A percentile compares a stretch with the other conserved stretches of the same genome.
phyloP scores from a whole-genome alignment of 2,888 invertebrate genomes.

The Mamestra brassicae region DNA sequence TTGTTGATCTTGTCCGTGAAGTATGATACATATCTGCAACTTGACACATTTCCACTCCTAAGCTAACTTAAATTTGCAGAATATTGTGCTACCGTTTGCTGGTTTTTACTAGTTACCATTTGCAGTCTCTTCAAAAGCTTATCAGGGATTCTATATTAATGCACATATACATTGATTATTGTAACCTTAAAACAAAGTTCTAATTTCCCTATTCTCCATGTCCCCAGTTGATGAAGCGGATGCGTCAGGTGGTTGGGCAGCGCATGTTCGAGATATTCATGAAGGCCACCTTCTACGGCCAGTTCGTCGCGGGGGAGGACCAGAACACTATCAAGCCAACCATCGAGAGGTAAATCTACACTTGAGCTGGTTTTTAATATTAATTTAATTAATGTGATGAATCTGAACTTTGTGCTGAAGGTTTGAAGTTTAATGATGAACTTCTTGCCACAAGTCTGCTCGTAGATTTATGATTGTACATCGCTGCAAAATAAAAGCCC shows the following conservation, averaged over 20 bases:
- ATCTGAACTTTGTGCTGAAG: too few species aligned
- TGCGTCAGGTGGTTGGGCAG: constrained; percentile 94
- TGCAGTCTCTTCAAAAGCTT: not conserved
- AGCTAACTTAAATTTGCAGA: too few species aligned
- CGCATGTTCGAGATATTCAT: constrained; percentile 95
- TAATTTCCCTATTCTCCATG: constrained; percentile 37
- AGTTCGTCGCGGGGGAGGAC: constrained; percentile 99
- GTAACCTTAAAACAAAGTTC: not conserved
- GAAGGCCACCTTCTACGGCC: constrained; percentile 99
- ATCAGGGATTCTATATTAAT: not conserved
- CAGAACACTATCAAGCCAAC: constrained; percentile 96
- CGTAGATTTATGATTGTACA: too few species aligned
- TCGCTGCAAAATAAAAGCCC: too few species aligned
- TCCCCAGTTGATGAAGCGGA: constrained; percentile 95
- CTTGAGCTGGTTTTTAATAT: too few species aligned
- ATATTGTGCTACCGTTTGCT: too few species aligned
- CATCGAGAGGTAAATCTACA: constrained; percentile 92
- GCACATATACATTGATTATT: not conserved
- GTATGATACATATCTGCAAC: too few species aligned
- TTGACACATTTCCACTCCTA: too few species aligned
- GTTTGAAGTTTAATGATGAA: not conserved
- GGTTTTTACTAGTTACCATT: not conserved
- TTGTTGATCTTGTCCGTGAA: too few species aligned
- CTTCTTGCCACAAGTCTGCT: too few species aligned
- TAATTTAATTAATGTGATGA: not conserved